Percentiles rank a stretch among this genome's conserved stretches.
These are phyloP conservation scores for Acrocyrtus sp. DNA, from an alignment of 2,888 invertebrate genomes.

Conservation along the genomic window DNA sequence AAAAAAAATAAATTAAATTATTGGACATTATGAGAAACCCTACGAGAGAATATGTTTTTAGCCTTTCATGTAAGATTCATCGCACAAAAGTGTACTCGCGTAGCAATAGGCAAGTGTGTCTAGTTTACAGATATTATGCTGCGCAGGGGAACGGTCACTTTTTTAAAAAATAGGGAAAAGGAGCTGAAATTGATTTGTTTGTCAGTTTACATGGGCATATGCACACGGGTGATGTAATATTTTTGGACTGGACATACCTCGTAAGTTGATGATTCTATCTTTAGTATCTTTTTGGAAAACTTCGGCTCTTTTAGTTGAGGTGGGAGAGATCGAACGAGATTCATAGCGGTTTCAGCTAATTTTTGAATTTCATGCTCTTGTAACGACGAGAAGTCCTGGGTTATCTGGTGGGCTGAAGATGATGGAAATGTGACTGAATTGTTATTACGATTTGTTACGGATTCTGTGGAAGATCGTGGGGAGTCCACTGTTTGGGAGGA, in stretches of 20 bases:
- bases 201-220: conserved; percentile 32
- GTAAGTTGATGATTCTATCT: conserved; percentile 48
- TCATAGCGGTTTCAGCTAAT: conserved; percentile 57
- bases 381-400: conserved; percentile 55
- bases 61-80: conserved; percentile 26
- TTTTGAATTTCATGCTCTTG: conserved; percentile 62
- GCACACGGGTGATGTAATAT: background rate
- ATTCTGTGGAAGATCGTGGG: conserved; percentile 45
- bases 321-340: conserved; percentile 56
- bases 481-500: conserved; percentile 31
- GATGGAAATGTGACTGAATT: conserved; percentile 31
- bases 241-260: conserved; percentile 30
- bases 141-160: conserved; percentile 38
- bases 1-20: too few relatives aligned
- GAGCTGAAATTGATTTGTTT: conserved; percentile 41
- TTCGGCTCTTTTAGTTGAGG: conserved; percentile 56
- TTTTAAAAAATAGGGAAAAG: conserved; percentile 6
- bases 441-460: conserved; percentile 46
- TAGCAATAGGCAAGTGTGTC: too few relatives aligned
- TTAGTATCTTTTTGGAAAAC: conserved; percentile 58
- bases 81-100: too few relatives aligned
- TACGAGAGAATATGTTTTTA: conserved; percentile 41
- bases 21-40: conserved; percentile 36
- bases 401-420: conserved; percentile 16
- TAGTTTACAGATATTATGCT: conserved; percentile 24